These are phyloP conservation scores for Taphrorychus bicolor DNA, from an alignment of 2,888 invertebrate species.

Conservation along the genomic window DNA sequence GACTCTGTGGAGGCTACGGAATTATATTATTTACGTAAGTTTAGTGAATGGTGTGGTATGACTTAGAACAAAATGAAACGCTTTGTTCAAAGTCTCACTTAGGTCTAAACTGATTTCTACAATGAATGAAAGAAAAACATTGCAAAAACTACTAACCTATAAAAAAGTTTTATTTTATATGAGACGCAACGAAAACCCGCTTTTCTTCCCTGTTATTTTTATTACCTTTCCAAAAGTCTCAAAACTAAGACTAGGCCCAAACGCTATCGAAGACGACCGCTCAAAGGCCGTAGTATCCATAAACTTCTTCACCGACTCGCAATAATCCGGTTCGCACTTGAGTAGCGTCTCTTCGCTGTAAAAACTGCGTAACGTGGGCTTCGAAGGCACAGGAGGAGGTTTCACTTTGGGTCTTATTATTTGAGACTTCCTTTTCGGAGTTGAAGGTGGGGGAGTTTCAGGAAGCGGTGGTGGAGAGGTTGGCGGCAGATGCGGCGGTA, in stretches of 20 bases:
- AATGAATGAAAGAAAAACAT: too few relatives aligned
- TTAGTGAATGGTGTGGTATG: too few relatives aligned
- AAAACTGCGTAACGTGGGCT: slow-evolving; percentile 42
- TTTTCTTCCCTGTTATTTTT: too few relatives aligned
- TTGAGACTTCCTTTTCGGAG: slow-evolving; percentile 12
- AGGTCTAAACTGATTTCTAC: too few relatives aligned
- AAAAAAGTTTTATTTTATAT: too few relatives aligned
- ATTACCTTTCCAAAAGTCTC: slow-evolving; percentile 28
- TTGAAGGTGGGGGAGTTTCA: slow-evolving; percentile 40
- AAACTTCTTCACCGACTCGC: slow-evolving; percentile 20
- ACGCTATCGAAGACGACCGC: slow-evolving; percentile 13
- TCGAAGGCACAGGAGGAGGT: slow-evolving; percentile 45
- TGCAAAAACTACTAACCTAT: too few relatives aligned
- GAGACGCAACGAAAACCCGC: too few relatives aligned
- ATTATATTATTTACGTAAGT: too few relatives aligned
- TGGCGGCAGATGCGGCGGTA: background rate
- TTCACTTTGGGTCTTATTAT: slow-evolving; percentile 41
- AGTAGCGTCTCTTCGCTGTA: slow-evolving; percentile 45
- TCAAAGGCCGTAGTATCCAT: slow-evolving; percentile 11
- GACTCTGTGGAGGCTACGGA: slow-evolving; percentile 66
- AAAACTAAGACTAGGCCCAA: slow-evolving; percentile 12
- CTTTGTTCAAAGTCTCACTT: too few relatives aligned
- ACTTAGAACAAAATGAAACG: too few relatives aligned
- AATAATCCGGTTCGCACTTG: slow-evolving; percentile 36
- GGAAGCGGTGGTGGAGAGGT: background rate